Evolutionary conservation across 2,888 invertebrate species (phyloP).

Genomic region (Eupelmus urozonus): DNA sequence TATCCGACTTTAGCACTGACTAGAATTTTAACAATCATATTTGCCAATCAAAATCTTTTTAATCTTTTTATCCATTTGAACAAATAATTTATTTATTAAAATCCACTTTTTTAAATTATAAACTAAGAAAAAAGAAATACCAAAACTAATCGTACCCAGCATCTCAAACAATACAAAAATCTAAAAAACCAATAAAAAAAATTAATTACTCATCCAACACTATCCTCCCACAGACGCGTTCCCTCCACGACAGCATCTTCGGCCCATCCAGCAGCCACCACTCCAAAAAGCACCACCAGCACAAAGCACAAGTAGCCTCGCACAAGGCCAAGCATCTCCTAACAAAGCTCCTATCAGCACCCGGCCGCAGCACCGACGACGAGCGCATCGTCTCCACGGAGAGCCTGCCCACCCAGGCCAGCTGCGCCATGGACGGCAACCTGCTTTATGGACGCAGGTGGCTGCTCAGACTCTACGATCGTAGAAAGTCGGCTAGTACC

Average conservation of each 20-base stretch:
- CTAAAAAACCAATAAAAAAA: too few species aligned
- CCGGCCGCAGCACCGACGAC: conserved; percentile 54
- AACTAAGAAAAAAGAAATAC: too few species aligned
- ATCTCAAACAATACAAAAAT: too few species aligned
- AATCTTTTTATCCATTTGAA: too few species aligned
- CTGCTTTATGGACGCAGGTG: conserved; percentile 59
- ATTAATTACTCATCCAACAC: too few species aligned
- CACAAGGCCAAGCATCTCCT: conserved; percentile 58
- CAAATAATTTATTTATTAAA: too few species aligned
- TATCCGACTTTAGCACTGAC: too few species aligned
- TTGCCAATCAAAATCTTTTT: too few species aligned
- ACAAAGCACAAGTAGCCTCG: not conserved
- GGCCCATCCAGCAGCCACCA: conserved; percentile 9
- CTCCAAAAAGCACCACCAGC: not conserved
- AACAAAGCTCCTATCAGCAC: conserved; percentile 55
- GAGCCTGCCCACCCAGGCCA: conserved; percentile 65
- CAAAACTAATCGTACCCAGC: too few species aligned
- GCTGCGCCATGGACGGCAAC: conserved; percentile 56
- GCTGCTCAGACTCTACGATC: conserved; percentile 64
- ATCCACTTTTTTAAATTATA: too few species aligned
- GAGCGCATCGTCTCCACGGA: conserved; percentile 73
- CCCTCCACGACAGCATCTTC: conserved; percentile 54
- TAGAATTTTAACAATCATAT: too few species aligned
- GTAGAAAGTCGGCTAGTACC: conserved; percentile 74
- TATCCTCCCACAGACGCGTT: conserved; percentile 26